Conservation (phyloP, 1,140 invertebrate genomes). For the Anagrus nilaparvatae region DNA sequence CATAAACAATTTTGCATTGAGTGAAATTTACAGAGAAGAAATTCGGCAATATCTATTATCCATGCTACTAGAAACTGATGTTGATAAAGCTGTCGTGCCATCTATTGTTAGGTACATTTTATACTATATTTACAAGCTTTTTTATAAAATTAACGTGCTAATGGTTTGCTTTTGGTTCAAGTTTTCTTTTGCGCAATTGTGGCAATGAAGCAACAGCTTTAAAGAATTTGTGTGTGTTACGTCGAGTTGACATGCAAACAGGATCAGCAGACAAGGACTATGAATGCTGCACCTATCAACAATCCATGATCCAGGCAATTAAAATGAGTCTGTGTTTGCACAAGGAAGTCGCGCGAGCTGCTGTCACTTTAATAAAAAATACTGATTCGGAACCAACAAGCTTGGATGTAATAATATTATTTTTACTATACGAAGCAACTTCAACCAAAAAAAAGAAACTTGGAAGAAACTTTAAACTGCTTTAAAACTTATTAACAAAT, state of each 20-base stretch:
- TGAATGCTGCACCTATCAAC: constrained; percentile 32
- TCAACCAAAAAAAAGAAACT: constrained; percentile 25
- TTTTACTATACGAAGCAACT: constrained; percentile 24
- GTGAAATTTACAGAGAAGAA: constrained; percentile 30
- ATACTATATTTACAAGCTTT: too few relatives aligned
- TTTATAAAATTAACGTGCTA: constrained; percentile 11
- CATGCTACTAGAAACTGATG: constrained; percentile 25
- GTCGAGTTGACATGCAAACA: constrained; percentile 30
- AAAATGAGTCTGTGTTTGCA: constrained; percentile 27
- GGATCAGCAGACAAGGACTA: constrained; percentile 23
- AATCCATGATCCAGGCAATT: constrained; percentile 25
- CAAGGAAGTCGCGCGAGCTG: constrained; percentile 24
- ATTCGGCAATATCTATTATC: constrained; percentile 26
- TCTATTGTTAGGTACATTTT: constrained; percentile 29
- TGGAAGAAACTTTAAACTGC: constrained; percentile 25
- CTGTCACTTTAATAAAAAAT: constrained; percentile 23
- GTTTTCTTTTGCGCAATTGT: constrained; percentile 30
- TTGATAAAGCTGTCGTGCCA: constrained; percentile 24
- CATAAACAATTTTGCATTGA: constrained; percentile 31
- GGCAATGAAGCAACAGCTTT: constrained; percentile 19
- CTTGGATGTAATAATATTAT: constrained; percentile 32
- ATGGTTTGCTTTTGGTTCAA: constrained; percentile 17
- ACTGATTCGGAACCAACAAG: constrained; percentile 27
- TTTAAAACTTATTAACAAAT: too few relatives aligned
- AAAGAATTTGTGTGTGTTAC: constrained; percentile 27